Evolutionary conservation across 30 jellyfish, hydroid and myxozoan genomes (phyloP), one percentile per base, ranked within the genome.

Genomic region (Chironex yamaguchii): DNA sequence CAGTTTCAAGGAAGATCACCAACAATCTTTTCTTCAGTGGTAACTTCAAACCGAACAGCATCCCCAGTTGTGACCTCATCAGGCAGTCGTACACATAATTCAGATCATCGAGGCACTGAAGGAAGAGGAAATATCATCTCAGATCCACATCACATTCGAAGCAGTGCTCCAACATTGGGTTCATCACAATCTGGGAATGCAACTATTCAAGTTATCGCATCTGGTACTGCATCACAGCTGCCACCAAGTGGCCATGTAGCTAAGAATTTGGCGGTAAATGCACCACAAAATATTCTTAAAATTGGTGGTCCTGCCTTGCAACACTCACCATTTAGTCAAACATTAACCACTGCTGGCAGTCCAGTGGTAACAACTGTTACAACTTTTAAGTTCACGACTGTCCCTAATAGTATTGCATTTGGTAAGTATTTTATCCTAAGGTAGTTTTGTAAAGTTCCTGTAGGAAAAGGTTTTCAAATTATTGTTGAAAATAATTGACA

Each of bases 151-250:
- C 71, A 71, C 35, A 48, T 81, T 17, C 86, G 93, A 12, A 81
- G 88, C 2, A 78, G 67, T 73, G 78, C 97, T 1, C 79, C 92
- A 31, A 63, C 62, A 13, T 4, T 88, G 1, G 93, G 94, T 20
- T 89, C 93, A 26, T n/a, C n/a, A n/a, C 91, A 62, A 28, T 29
- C 91, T 26, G 72, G 73, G n/a, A 34, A 42, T n/a, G 97, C 98
- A 63, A 87, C 98, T 3, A 92, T 92, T 1, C 98, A 92, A 58
- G 98, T 92, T 4, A 81, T 92, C 49, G 98, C 98, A 26, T 92
- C 98, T 0, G 98, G 98, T 12, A 92, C 98, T 66, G 98, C 92
- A 2, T 58, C 93, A 0, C 92, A 75, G 0, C 79, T 76, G 0
- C 97, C 81, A 26, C 87, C 97, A 12, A 81, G 93, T 53, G 34